These are phyloP conservation scores for Lemur catta DNA, from an alignment of 2,797 vertebrate genomes.

Conservation along the genomic window DNA sequence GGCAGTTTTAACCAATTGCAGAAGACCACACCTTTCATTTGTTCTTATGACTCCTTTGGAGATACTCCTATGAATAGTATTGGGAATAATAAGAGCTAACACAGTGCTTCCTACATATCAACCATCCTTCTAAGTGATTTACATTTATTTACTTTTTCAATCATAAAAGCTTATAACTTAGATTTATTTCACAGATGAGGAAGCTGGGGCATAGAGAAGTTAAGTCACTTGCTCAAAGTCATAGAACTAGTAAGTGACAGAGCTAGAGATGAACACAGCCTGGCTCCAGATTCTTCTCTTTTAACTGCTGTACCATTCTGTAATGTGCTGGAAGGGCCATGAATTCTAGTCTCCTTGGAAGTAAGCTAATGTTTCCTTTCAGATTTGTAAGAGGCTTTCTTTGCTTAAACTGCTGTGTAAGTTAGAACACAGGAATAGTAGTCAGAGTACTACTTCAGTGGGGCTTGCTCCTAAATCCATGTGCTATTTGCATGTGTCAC, in stretches of 20 bases:
- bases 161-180: not conserved
- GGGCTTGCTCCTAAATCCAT: conserved; percentile 5
- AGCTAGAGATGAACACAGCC: not conserved
- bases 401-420: conserved; percentile 11
- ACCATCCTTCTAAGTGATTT: conserved; percentile 13
- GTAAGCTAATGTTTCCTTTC: conserved; percentile 12
- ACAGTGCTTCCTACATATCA: not conserved
- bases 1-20: not conserved
- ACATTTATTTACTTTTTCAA: conserved; percentile 33
- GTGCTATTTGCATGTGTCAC: conserved; percentile 28
- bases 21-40: not conserved
- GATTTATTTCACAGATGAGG: conserved; percentile 34
- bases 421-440: not conserved
- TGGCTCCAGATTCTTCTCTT: conserved; percentile 10
- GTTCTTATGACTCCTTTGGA: not conserved
- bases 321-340: not conserved
- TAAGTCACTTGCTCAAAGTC: conserved; percentile 23
- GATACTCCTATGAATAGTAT: not conserved
- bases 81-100: not conserved
- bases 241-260: not conserved
- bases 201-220: not conserved
- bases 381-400: not conserved
- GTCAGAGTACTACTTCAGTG: conserved; percentile 23
- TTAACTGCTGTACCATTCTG: not conserved
- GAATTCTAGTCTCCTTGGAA: conserved; percentile 13